Base-by-base conservation (phyloP, 2,888 invertebrate species). In the Magallana nippona region DNA sequence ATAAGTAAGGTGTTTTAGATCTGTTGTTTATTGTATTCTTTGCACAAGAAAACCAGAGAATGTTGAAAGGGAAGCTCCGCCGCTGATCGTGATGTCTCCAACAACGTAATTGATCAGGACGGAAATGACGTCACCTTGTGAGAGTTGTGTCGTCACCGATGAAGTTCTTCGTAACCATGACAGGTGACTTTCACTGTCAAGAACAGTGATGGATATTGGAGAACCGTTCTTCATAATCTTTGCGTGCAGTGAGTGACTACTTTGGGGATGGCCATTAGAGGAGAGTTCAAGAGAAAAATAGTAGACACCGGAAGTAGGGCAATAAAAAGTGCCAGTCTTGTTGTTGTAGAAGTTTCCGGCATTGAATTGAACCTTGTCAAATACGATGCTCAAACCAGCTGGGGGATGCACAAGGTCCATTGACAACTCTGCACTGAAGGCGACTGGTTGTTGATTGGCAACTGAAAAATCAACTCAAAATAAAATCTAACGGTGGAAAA, bases 11-110 rank as follows among this genome's bases (percentile, higher is more conserved):
- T 44, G 44, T 44, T 5, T 44, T 44, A 44, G 5, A 44, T 44
- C 44, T 44, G 22, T 71, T 22, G 15, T 71, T 71, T 71, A 71
- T 71, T 71, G 19, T 27, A 71, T 71, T 32, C 71, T 71, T 27
- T 71, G 71, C 27, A 71, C 71, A 71, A 71, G 71, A 71, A 71
- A 71, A 71, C 71, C 71, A 22, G 71, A 71, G 15, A 71, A 71
- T 1, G 71, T 71, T 22, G 71, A 71, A 13, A 71, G 71, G 17
- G 71, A 3, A 17, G 15, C 10, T 13, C 71, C 71, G 13, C 71
- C 71, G 27, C 32, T 71, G 32, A 71, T 17, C 13, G 71, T 27
- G 13, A 71, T 71, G 13, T 71, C 11, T 71, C 71, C 71, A 32
- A 71, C 71, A 15, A 71, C 63, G 15, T 32, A 71, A 32, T 71